Percentiles rank a stretch among this genome's conserved stretches.
Evolutionary conservation across 1,140 invertebrate species (phyloP).

Genomic region (Bombus haemorrhoidalis): DNA sequence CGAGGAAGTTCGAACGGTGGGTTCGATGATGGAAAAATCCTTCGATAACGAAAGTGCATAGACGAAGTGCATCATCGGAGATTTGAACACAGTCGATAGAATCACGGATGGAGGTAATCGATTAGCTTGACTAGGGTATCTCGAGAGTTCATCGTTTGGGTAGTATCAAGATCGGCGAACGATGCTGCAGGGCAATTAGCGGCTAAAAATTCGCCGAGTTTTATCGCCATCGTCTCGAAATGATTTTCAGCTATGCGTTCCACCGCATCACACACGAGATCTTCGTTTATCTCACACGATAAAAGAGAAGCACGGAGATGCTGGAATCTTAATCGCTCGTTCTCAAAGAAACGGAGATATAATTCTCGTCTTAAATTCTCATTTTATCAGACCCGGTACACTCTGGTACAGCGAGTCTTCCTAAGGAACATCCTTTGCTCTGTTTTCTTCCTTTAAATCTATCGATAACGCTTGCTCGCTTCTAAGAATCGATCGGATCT

Average conservation of each 20-base stretch:
- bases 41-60: not conserved
- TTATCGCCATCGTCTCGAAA: not conserved
- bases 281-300: too few species aligned
- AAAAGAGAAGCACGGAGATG: not conserved
- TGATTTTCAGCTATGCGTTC: too few species aligned
- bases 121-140: not conserved
- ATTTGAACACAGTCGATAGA: constrained; percentile 32
- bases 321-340: not conserved
- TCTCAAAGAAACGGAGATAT: not conserved
- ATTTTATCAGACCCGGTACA: too few species aligned
- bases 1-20: too few species aligned
- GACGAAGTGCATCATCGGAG: constrained; percentile 16
- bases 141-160: not conserved
- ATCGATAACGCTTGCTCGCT: not conserved
- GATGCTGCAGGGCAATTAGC: too few species aligned
- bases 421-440: not conserved
- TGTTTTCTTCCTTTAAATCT: not conserved
- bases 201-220: not conserved
- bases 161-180: not conserved
- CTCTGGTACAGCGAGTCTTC: not conserved
- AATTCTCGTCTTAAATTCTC: not conserved
- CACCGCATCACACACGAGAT: not conserved
- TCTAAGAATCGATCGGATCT: not conserved
- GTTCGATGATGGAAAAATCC: not conserved
- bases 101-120: constrained; percentile 2